A percentile compares a stretch with the other conserved stretches of the same genome.
Evolutionary conservation across 2,888 invertebrate genomes (phyloP).

Genomic region (Xylota segnis): DNA sequence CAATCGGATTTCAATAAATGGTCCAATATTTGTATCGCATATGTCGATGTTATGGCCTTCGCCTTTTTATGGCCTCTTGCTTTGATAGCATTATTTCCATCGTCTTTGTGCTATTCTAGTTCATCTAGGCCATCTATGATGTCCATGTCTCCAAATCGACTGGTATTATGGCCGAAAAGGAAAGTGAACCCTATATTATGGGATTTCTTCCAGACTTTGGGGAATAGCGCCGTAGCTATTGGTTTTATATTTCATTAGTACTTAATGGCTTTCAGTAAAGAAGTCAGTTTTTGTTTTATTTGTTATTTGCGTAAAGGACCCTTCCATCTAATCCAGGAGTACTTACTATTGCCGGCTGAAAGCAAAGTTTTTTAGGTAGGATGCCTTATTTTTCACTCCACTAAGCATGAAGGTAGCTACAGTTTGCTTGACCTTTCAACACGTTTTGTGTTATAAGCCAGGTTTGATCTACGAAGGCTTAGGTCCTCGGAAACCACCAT

Average conservation of each 20-base stretch:
- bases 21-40: conserved; percentile 30
- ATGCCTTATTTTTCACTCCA: too few species aligned
- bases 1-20: conserved; percentile 15
- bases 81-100: conserved; percentile 20
- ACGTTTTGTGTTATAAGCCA: too few species aligned
- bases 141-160: neutral
- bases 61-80: conserved; percentile 19
- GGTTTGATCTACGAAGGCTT: too few species aligned
- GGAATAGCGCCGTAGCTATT: neutral
- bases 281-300: too few species aligned
- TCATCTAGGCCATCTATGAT: neutral
- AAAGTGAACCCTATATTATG: neutral
- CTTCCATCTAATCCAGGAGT: too few species aligned
- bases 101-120: conserved; percentile 6
- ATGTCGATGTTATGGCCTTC: conserved; percentile 26
- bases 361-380: too few species aligned
- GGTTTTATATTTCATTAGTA: neutral
- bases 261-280: neutral
- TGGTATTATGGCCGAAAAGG: neutral
- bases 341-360: too few species aligned
- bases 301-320: too few species aligned
- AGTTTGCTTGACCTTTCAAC: too few species aligned
- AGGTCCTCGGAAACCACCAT: too few species aligned
- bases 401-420: too few species aligned
- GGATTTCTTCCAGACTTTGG: neutral